Conservation (phyloP, 2,113 vertebrate species). For the Paracyprichromis sp. region DNA sequence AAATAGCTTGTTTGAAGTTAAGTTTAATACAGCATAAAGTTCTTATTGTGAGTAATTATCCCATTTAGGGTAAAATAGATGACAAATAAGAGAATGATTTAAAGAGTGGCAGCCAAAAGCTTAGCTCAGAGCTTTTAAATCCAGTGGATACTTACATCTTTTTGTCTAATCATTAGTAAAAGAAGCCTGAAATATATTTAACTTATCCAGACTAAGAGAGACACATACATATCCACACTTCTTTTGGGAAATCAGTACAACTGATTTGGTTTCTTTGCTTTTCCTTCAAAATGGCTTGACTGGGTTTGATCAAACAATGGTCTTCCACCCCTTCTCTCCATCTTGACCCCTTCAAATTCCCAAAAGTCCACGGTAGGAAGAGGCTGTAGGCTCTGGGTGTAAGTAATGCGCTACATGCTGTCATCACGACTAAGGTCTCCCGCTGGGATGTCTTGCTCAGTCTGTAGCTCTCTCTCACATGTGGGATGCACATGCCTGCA, state of each 20-base stretch:
- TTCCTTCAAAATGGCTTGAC: neutral
- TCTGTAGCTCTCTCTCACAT: constrained; percentile 20
- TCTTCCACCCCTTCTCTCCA: neutral
- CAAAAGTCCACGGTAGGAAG: neutral
- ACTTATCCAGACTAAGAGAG: neutral
- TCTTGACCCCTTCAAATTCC: neutral
- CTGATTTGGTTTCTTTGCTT: neutral
- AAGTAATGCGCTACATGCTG: neutral
- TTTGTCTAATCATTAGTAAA: neutral
- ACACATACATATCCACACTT: neutral
- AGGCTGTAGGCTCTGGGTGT: neutral
- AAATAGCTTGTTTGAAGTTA: neutral
- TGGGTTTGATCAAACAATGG: neutral
- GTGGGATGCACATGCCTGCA: constrained; percentile 31
- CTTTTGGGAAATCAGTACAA: neutral
- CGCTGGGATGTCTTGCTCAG: neutral
- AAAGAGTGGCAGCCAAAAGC: neutral
- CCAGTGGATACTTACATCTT: neutral
- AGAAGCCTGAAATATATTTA: neutral
- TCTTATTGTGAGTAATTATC: neutral
- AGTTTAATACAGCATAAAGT: neutral
- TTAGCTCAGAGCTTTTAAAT: neutral
- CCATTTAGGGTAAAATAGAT: neutral
- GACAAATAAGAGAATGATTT: neutral
- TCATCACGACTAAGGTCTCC: neutral